A percentile compares a stretch with the other conserved stretches of the same genome.
These are phyloP conservation scores for Steinernema hermaphroditum DNA, from an alignment of 2,888 invertebrate species.

Conservation along the genomic window DNA sequence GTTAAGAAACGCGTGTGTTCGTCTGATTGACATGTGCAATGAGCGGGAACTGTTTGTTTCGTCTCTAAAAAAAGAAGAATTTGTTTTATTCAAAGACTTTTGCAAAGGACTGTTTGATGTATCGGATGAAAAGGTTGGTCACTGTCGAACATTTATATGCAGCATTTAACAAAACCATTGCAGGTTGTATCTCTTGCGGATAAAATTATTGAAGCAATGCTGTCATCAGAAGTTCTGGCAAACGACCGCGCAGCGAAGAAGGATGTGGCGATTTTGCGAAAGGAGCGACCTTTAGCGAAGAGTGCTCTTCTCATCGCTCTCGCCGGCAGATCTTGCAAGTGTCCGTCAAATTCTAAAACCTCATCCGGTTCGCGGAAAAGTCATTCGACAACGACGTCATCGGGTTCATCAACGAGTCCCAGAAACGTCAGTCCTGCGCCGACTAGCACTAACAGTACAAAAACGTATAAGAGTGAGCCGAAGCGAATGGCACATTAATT, in stretches of 20 bases:
- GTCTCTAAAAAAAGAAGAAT: background rate
- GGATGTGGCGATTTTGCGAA: background rate
- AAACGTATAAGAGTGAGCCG: too few relatives aligned
- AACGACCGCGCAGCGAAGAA: background rate
- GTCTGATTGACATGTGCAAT: background rate
- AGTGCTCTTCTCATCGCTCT: background rate
- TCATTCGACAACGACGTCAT: too few relatives aligned
- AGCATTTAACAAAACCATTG: too few relatives aligned
- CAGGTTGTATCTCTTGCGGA: background rate
- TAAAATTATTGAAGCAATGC: background rate
- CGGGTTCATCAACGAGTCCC: too few relatives aligned
- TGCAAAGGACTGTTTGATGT: background rate
- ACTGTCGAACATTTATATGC: too few relatives aligned
- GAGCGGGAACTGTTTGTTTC: background rate
- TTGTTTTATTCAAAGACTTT: background rate
- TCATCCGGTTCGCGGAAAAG: too few relatives aligned
- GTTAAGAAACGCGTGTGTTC: too few relatives aligned
- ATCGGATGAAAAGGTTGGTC: background rate
- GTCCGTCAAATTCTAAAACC: too few relatives aligned
- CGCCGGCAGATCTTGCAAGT: background rate
- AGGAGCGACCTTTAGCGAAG: background rate
- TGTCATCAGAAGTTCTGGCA: background rate
- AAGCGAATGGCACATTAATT: background rate
- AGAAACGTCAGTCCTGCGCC: too few relatives aligned
- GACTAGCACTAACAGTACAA: too few relatives aligned